Percentiles rank a stretch among this genome's conserved stretches.
Conservation (phyloP, 2,113 vertebrate genomes). For the Peromyscus polionotus region DNA sequence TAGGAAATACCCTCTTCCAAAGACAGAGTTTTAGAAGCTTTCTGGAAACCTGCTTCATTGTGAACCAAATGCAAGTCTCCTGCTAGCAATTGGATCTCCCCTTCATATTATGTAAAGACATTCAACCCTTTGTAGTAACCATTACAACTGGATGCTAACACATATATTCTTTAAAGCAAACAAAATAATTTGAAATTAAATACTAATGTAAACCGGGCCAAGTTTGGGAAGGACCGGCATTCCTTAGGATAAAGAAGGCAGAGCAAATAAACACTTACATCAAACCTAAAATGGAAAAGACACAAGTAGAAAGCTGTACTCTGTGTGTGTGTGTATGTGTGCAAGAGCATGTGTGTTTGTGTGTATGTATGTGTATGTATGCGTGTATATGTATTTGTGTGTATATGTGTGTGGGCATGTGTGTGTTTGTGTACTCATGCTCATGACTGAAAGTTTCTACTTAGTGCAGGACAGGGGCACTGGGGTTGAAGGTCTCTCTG, state of each 20-base stretch:
- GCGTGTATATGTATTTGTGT: not conserved
- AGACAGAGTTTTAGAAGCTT: not conserved
- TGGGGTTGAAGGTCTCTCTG: not conserved
- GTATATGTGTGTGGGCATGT: not conserved
- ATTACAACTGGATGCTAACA: not conserved
- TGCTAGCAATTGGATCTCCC: not conserved
- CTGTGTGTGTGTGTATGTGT: not conserved
- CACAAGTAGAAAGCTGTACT: not conserved
- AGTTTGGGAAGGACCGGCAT: not conserved
- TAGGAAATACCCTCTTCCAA: not conserved
- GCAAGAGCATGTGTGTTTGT: not conserved
- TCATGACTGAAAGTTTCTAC: rapidly evolving
- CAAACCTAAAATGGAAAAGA: not conserved
- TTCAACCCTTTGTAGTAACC: constrained; percentile 11
- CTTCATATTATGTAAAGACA: not conserved
- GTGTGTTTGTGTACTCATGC: not conserved
- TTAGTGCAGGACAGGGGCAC: not conserved
- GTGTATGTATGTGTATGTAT: not conserved
- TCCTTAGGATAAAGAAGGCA: not conserved
- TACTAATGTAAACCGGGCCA: not conserved
- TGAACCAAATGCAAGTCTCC: not conserved
- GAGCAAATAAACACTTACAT: not conserved
- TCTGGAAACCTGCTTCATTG: not conserved
- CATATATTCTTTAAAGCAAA: not conserved
- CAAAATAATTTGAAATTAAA: not conserved